Evolutionary conservation across 2,113 vertebrate species (phyloP).

Genomic region (Cyanoliseus patagonus): DNA sequence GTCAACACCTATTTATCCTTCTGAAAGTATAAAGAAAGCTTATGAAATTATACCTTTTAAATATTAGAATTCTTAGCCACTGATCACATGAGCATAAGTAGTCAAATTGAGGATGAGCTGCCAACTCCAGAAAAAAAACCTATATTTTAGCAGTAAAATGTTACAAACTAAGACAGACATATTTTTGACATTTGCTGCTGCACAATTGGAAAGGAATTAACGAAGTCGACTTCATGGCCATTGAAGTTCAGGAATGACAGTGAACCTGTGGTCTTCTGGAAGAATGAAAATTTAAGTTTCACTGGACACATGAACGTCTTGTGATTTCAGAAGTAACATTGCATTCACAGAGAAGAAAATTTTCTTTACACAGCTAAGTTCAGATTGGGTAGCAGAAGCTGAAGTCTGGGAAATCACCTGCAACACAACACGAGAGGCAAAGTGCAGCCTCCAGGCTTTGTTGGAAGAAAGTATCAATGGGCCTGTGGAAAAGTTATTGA

Average conservation of each 20-base stretch:
- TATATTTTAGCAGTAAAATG: not conserved
- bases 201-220: not conserved
- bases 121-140: not conserved
- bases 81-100: not conserved
- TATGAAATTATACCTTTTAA: not conserved
- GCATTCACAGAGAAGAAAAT: not conserved
- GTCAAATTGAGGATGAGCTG: not conserved
- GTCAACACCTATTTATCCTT: not conserved
- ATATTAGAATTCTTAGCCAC: not conserved
- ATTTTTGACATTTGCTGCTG: not conserved
- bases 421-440: not conserved
- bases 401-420: not conserved
- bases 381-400: rapidly evolving
- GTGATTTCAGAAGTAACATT: not conserved
- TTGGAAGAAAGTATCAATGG: not conserved
- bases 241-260: not conserved
- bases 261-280: not conserved
- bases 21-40: not conserved
- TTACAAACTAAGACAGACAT: not conserved
- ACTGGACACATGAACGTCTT: not conserved
- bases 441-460: not conserved
- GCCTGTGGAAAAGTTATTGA: not conserved
- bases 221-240: not conserved
- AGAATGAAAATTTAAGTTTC: not conserved
- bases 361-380: not conserved